Base-by-base conservation (phyloP, 2,797 vertebrate genomes). In the Sternotherus odoratus region DNA sequence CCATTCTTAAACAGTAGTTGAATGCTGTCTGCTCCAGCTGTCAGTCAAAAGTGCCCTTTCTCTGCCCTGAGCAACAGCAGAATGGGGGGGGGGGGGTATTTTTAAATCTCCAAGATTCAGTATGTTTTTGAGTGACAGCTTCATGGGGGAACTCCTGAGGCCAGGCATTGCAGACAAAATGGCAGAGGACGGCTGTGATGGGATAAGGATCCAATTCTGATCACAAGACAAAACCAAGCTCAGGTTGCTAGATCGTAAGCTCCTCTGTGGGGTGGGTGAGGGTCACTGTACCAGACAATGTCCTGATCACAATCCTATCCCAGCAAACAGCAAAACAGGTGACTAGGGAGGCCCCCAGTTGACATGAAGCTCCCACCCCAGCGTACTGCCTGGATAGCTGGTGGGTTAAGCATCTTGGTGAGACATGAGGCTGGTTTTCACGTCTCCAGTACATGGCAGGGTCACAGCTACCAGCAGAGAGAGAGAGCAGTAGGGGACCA, bases 101-200 rank as follows among this genome's bases (percentile, higher is more conserved):
- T 69, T 39, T 69, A 69, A 69, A 69, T 39, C 36, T 39, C 66
- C n/a, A 23, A 69, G 66, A 69, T 36, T 39, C 9, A 36, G 36
- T 69, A 36, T 69, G 66, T 15, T 66, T 66, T 69, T 36, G 36
- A 39, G 66, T 12, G 66, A 69, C 66, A 39, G 66, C 21, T 69
- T n/a, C 11, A 36, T 3, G 2, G 3, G 21, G 36, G 21, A 24
- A 69, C 21, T 69, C 10, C 66, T 3, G 36, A 2, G 5, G 5
- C 36, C n/a, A 39, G 8, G 16, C 10, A 23, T 24, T 69, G 66
- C 36, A 60, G 28, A 39, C 21, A 36, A 39, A 12, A 39, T 7
- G 23, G 57, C 57, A 69, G 66, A 24, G 1, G 13, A 69, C 24
- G 36, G 66, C 66, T 21, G 23, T 6, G 36, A 69, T 69, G 9